phyloP scores from a whole-genome alignment of 2,797 vertebrate genomes.

The Fratercula arctica region DNA sequence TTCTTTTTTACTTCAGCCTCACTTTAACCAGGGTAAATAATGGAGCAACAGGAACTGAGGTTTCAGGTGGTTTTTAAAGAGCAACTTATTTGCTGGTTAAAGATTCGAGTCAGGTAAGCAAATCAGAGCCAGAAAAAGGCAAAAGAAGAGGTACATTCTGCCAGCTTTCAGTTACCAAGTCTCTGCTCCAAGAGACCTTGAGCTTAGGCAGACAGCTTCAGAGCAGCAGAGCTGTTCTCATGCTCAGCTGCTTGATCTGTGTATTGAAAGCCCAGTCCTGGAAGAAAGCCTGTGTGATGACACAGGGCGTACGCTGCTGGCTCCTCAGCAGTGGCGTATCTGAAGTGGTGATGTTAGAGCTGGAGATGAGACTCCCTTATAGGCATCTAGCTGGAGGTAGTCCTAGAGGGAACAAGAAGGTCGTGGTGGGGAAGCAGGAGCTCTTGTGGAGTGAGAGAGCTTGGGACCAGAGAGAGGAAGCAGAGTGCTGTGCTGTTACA shows the following conservation, averaged over 20 bases:
- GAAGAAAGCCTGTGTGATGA: background rate
- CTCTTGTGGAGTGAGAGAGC: background rate
- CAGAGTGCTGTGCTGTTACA: background rate
- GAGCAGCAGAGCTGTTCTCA: background rate
- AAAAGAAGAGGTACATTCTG: background rate
- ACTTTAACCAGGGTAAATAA: background rate
- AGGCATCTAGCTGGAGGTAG: background rate
- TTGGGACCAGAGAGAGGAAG: background rate
- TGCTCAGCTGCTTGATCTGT: background rate
- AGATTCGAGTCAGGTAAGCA: background rate
- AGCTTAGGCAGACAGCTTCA: background rate
- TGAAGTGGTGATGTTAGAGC: background rate
- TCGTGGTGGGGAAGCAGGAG: background rate
- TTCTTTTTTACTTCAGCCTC: background rate
- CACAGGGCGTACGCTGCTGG: accelerated
- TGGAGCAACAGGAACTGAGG: background rate
- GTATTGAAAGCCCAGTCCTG: background rate
- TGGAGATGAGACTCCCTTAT: background rate
- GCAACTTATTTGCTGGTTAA: background rate
- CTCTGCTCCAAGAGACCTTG: background rate
- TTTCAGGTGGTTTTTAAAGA: background rate
- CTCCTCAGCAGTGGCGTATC: background rate
- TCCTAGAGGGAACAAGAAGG: background rate
- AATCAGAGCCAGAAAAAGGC: background rate
- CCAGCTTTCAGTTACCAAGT: background rate